These are phyloP conservation scores for Corythornis madagascariensis DNA, from an alignment of 2,113 vertebrate species.

Conservation along the genomic window DNA sequence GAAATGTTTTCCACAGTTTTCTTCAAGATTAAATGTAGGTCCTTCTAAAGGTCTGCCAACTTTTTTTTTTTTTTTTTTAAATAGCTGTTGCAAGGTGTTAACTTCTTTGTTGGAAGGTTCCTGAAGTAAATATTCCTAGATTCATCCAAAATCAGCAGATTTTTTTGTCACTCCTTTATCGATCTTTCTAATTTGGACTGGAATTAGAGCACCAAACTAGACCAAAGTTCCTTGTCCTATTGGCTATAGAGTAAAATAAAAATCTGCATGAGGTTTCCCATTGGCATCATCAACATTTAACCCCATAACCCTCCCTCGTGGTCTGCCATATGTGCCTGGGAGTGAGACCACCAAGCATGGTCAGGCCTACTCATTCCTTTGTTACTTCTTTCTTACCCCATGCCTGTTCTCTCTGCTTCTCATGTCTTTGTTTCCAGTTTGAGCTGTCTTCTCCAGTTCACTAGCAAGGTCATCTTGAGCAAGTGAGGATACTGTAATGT, in stretches of 20 bases:
- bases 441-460: not conserved
- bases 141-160: not conserved
- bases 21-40: not conserved
- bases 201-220: not conserved
- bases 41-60: not conserved
- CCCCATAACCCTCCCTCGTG: not conserved
- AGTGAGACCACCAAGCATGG: not conserved
- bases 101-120: not conserved
- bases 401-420: not conserved
- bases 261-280: accelerated
- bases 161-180: not conserved
- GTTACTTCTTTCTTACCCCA: not conserved
- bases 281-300: not conserved
- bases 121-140: not conserved
- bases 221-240: not conserved
- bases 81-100: not conserved
- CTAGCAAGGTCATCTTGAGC: not conserved
- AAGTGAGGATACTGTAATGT: not conserved
- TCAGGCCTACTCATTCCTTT: not conserved
- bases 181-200: not conserved
- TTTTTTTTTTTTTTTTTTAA: not conserved
- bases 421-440: not conserved
- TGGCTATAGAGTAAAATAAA: not conserved
- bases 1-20: not conserved
- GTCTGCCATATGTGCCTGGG: accelerated